Base-by-base conservation (phyloP, 2,797 vertebrate genomes). In the Sebastes ruberrimus region DNA sequence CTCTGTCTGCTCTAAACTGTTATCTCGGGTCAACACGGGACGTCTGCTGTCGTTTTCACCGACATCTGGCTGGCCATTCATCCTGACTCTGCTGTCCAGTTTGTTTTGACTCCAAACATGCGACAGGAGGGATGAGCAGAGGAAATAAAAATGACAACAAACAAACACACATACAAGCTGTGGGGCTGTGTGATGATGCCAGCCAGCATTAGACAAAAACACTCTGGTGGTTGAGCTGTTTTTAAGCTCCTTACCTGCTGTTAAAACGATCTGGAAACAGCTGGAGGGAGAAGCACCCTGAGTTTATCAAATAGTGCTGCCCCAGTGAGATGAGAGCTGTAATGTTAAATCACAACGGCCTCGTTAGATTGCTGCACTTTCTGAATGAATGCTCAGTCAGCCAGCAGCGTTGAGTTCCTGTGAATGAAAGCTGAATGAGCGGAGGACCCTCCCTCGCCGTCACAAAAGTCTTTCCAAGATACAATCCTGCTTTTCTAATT, bases 81-180 rank as follows among this genome's bases (percentile, higher is more conserved):
- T 89, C 77, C 86, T 83, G 81, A 66, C 89, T 83, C 32, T 61
- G 87, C 78, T 72, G 70, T 87, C 82, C 65, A 23, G 52, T 91
- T 91, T 94, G 91, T 93, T 93, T 93, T 90, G 87, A 93, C 82
- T 91, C 74, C 73, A 92, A 94, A 93, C 91, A 93, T 84, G 85
- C 13, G 69, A 83, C 89, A 88, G 86, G 88, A 72, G 81, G 79
- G 86, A 87, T 84, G 86, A 88, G 72, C 71, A 56, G 67, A 66
- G 60, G n/a, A 14, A 33, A 63, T 60, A 75, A 78, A 86, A 80
- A 87, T 42, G 71, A 89, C 81, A 88, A 92, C 82, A 94, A 88
- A 92, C 83, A 93, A 86, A 92, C 86, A 91, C 74, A 82, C 67
- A 71, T n/a, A 76, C 78, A 76, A 74, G 70, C 82, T 74, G 76